phyloP scores from a whole-genome alignment of 1,140 invertebrate genomes.

The Meloidogyne chitwoodi region DNA sequence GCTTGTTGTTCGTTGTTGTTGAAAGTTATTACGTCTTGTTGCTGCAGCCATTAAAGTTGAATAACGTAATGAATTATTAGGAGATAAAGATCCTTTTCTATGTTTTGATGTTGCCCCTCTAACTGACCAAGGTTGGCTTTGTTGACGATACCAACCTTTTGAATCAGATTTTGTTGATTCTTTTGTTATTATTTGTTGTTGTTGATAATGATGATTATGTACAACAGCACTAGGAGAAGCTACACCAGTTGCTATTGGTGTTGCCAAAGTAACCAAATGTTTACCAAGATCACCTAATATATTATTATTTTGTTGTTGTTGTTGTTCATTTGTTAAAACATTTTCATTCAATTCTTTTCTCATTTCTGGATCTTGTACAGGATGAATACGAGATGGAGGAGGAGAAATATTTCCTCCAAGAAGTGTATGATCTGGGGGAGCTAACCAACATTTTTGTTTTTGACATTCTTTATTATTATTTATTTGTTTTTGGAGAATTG shows the following conservation, averaged over 20 bases:
- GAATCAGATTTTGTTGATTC: background rate
- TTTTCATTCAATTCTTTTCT: background rate
- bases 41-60: slow-evolving; percentile 15
- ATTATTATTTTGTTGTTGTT: background rate
- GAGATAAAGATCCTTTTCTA: slow-evolving; percentile 14
- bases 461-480: background rate
- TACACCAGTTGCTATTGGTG: background rate
- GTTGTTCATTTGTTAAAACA: background rate
- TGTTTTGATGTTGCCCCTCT: slow-evolving; percentile 15
- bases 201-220: background rate
- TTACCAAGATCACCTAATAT: background rate
- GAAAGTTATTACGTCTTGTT: slow-evolving; percentile 11
- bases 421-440: background rate
- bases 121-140: slow-evolving; percentile 13
- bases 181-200: background rate
- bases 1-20: slow-evolving; percentile 16
- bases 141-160: slow-evolving; percentile 1
- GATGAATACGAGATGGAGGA: slow-evolving; percentile 5
- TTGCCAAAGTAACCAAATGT: background rate
- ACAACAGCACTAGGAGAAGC: background rate
- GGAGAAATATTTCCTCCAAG: slow-evolving; percentile 15
- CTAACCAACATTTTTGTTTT: slow-evolving; percentile 1
- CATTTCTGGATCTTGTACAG: slow-evolving; percentile 7
- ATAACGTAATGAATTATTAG: slow-evolving; percentile 18
- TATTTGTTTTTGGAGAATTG: background rate